Evolutionary conservation across 2,113 vertebrate genomes (phyloP).

Genomic region (Boulengeromyrus knoepffleri): DNA sequence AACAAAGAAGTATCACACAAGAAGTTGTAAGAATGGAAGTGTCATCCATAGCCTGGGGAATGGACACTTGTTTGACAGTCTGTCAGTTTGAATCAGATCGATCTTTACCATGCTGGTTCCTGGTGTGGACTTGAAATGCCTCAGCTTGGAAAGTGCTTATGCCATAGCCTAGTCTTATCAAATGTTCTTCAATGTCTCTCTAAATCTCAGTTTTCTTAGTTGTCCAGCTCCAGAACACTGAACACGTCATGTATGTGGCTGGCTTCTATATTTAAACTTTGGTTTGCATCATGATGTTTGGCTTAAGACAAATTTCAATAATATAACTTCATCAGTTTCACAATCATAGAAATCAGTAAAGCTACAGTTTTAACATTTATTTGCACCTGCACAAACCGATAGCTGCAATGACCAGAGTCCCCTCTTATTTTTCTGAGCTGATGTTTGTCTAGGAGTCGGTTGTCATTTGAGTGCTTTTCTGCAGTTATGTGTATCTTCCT

Average conservation of each 20-base stretch:
- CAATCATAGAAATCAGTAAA: background rate
- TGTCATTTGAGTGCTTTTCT: background rate
- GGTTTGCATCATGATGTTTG: background rate
- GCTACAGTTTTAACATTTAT: background rate
- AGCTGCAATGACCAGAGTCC: background rate
- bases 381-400: background rate
- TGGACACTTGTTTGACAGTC: background rate
- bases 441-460: background rate
- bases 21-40: background rate
- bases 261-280: background rate
- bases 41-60: background rate
- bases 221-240: background rate
- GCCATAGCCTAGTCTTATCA: background rate
- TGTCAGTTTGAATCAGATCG: constrained; percentile 3
- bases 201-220: background rate
- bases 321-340: background rate
- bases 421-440: background rate
- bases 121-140: background rate
- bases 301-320: background rate
- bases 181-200: constrained; percentile 16
- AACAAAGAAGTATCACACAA: background rate
- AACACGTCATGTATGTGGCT: background rate
- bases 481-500: background rate
- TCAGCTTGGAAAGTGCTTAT: background rate
- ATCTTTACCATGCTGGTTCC: background rate